Conservation (phyloP, 2,113 vertebrate genomes). For the Pteronura brasiliensis region DNA sequence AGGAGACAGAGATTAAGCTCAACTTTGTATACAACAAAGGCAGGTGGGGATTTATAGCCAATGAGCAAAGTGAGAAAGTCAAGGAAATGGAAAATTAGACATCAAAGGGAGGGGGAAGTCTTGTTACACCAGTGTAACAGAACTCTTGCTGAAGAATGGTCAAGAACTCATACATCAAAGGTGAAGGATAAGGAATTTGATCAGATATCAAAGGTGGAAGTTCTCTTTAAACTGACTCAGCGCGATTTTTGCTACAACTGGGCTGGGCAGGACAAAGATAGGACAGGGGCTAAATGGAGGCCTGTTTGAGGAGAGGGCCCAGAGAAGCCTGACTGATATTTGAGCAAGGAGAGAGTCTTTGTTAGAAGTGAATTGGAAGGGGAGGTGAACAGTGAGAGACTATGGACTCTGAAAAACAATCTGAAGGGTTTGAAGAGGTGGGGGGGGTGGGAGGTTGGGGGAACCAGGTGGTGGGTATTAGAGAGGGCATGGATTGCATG, state of each 20-base stretch:
- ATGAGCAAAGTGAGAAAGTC: not conserved
- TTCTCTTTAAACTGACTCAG: not conserved
- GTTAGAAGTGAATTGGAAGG: not conserved
- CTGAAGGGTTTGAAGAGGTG: too few species aligned
- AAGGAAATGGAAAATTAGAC: not conserved
- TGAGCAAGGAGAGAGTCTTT: not conserved
- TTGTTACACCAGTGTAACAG: not conserved
- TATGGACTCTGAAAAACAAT: too few species aligned
- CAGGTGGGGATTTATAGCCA: not conserved
- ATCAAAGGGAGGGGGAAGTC: too few species aligned
- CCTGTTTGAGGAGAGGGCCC: not conserved
- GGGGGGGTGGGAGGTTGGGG: too few species aligned
- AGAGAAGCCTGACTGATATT: not conserved
- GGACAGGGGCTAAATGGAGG: rapidly evolving
- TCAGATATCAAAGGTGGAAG: not conserved
- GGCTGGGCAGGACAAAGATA: not conserved
- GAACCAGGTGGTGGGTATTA: too few species aligned
- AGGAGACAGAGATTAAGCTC: not conserved
- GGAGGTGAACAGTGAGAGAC: too few species aligned
- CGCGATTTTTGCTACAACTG: not conserved
- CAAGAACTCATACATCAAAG: not conserved
- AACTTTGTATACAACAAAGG: not conserved
- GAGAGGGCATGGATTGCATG: too few species aligned
- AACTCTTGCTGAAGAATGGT: not conserved
- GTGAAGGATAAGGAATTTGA: too few species aligned